Evolutionary conservation across 2,797 vertebrate genomes (phyloP).

Genomic region (Gouania willdenowi): DNA sequence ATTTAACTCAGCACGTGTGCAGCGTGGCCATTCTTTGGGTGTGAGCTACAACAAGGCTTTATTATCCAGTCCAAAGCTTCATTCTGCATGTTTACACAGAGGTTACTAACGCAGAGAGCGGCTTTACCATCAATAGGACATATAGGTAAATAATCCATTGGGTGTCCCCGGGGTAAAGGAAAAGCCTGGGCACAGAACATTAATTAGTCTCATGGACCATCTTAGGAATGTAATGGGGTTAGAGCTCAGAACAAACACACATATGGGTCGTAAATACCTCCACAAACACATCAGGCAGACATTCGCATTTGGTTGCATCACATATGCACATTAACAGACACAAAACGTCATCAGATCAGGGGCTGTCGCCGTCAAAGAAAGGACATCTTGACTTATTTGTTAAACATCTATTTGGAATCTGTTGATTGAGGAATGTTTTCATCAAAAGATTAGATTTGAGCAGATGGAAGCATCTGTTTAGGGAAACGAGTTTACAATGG

Average conservation of each 20-base stretch:
- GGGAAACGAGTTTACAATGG: constrained; percentile 44
- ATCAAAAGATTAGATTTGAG: constrained; percentile 56
- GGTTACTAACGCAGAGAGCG: constrained; percentile 36
- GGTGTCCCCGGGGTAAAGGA: constrained; percentile 60
- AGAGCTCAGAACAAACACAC: constrained; percentile 62
- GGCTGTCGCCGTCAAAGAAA: constrained; percentile 33
- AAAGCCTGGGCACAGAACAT: constrained; percentile 69
- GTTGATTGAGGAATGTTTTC: constrained; percentile 46
- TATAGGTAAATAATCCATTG: constrained; percentile 77
- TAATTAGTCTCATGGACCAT: constrained; percentile 76
- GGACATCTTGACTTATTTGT: constrained; percentile 50
- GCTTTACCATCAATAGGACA: constrained; percentile 66
- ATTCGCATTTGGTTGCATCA: constrained; percentile 39
- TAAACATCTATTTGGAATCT: constrained; percentile 45
- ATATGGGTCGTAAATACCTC: constrained; percentile 75
- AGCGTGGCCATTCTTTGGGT: constrained; percentile 10
- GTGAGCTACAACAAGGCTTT: constrained; percentile 14
- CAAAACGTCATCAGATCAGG: background rate
- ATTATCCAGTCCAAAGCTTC: constrained; percentile 21
- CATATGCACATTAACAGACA: constrained; percentile 6
- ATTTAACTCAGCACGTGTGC: constrained; percentile 20
- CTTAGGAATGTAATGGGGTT: constrained; percentile 72
- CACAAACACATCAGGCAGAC: constrained; percentile 59
- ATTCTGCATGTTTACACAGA: constrained; percentile 40
- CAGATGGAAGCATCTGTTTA: constrained; percentile 64